These are phyloP conservation scores for Silurus meridionalis DNA, from an alignment of 2,113 vertebrate species.

Conservation along the genomic window DNA sequence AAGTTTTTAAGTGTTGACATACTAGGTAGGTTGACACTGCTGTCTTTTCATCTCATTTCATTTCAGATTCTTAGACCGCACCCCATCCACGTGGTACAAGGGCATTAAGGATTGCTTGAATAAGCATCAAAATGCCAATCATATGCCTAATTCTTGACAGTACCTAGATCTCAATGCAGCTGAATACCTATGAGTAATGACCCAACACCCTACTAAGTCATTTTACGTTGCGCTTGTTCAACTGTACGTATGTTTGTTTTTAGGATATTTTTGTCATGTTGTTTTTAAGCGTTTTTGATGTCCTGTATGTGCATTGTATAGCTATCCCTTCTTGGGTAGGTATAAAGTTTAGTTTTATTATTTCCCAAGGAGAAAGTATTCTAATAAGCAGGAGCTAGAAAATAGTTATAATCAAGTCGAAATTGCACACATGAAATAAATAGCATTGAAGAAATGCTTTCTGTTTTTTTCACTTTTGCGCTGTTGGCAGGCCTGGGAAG, in stretches of 20 bases:
- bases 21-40: not conserved
- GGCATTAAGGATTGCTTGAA: not conserved
- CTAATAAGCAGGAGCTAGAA: not conserved
- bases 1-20: not conserved
- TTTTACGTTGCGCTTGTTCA: not conserved
- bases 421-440: not conserved
- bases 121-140: not conserved
- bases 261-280: not conserved
- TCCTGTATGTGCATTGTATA: not conserved
- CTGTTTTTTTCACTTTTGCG: not conserved
- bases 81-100: not conserved
- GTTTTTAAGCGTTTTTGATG: not conserved
- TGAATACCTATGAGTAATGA: not conserved
- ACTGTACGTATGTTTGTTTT: not conserved
- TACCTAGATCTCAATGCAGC: not conserved
- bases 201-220: not conserved
- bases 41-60: not conserved
- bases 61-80: not conserved
- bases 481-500: not conserved
- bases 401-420: not conserved
- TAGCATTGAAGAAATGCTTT: not conserved
- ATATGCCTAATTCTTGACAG: not conserved
- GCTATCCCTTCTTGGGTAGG: not conserved
- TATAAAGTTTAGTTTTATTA: not conserved
- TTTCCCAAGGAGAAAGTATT: not conserved